A percentile compares a stretch with the other conserved stretches of the same genome.
Evolutionary conservation across 2,797 vertebrate species (phyloP).

Genomic region (Glyptemys insculpta): DNA sequence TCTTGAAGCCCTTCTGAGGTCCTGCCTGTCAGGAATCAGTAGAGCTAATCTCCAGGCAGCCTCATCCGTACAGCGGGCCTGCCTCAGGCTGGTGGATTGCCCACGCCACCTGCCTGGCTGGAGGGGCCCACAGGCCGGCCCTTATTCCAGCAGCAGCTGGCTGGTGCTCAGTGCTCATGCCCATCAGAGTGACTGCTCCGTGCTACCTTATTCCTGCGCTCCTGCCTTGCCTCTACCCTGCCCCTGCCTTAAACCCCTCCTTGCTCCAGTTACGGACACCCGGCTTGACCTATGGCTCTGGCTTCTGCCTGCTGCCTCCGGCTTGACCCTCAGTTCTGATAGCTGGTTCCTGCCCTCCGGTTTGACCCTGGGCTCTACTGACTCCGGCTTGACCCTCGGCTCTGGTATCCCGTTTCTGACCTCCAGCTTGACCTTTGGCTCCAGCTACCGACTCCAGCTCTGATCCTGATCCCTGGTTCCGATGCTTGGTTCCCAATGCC

Average conservation of each 20-base stretch:
- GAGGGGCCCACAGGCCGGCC: background rate
- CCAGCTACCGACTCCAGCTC: background rate
- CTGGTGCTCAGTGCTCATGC: background rate
- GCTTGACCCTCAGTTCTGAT: background rate
- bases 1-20: background rate
- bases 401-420: background rate
- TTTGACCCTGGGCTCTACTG: background rate
- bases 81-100: background rate
- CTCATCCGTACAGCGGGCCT: rapidly evolving
- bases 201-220: background rate
- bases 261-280: background rate
- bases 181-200: background rate
- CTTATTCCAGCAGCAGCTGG: background rate
- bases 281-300: background rate
- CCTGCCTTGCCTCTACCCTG: no score
- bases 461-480: background rate
- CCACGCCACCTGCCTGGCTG: background rate
- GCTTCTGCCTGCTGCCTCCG: background rate
- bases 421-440: background rate
- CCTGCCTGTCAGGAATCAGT: background rate
- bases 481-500: background rate
- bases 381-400: background rate
- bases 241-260: background rate
- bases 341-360: background rate
- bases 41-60: background rate